Base-by-base conservation (phyloP, 1,140 invertebrate genomes). In the Spodoptera frugiperda region DNA sequence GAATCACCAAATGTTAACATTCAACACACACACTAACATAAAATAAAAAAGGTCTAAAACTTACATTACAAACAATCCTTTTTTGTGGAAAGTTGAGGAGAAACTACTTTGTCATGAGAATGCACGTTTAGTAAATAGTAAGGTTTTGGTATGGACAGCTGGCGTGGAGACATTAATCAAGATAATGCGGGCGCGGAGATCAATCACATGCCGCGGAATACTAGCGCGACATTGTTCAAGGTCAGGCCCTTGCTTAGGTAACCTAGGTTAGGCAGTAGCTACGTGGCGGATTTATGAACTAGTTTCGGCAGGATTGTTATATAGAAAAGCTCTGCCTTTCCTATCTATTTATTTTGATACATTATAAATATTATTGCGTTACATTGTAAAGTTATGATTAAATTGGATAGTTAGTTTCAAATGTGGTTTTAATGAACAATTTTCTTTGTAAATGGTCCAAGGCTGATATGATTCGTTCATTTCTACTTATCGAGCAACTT, bases 181-280 rank as follows among this genome's bases (percentile, higher is more conserved):
- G 59, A 63, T 63, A 63, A 63, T 63, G 59, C 59, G 59, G 54
- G 59, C n/a, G 10, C 33, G 59, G 30, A 44, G 59, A 63, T 63
- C 59, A 63, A 63, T 63, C 59, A 63, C 59, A 63, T 19, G 12
- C 33, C 8, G 10, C 6, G 33, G 33, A 44, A 63, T 44, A 63
- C 15, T 63, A 39, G 33, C 15, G 39, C 46, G 59, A 63, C 59
- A 63, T 63, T 63, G 59, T 63, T 63, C 59, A 63, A 63, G 59
- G 59, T 63, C 33, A 44, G 33, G 33, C 33, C 33, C 8, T 0
- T 39, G 8, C 33, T 39, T 39, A 39, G 48, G 15, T 14, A 15
- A 46, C n/a, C 33, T 10, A 33, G 15, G n/a, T 10, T 44, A 9
- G 57, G 14, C 10, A 33, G 59, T 63, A 15, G 30, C n/a, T 6